phyloP scores from a whole-genome alignment of 2,888 invertebrate genomes.

The Theretra japonica region DNA sequence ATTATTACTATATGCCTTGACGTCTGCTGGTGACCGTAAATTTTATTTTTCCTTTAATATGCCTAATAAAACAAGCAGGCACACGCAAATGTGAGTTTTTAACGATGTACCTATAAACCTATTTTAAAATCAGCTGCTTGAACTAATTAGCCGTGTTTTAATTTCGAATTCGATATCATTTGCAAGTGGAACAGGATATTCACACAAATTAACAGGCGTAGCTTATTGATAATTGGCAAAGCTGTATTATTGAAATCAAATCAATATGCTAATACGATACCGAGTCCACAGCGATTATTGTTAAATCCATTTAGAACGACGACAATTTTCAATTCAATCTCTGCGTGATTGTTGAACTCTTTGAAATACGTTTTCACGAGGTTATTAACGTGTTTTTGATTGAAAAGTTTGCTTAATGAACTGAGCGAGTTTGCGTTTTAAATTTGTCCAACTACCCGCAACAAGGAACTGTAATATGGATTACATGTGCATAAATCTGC shows the following conservation, averaged over 20 bases:
- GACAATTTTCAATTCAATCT: conserved; percentile 19
- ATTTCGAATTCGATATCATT: conserved; percentile 7
- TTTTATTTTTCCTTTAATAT: too few relatives aligned
- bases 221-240: conserved; percentile 19
- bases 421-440: background rate
- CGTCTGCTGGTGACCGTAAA: too few relatives aligned
- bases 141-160: background rate
- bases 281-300: conserved; percentile 9
- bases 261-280: conserved; percentile 23
- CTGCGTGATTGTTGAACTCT: background rate
- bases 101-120: background rate
- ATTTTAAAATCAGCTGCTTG: background rate
- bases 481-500: too few relatives aligned
- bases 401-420: conserved; percentile 7
- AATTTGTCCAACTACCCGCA: background rate
- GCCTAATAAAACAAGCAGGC: too few relatives aligned
- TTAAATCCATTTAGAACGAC: conserved; percentile 10
- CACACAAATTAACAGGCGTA: conserved; percentile 13
- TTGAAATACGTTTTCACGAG: background rate
- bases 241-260: conserved; percentile 14
- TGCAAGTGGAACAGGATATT: background rate
- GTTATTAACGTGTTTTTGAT: conserved; percentile 7
- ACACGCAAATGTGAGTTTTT: background rate
- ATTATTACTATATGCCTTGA: too few relatives aligned
- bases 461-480: too few relatives aligned